Conservation (phyloP, 2,888 invertebrate species). For the Pheosia tremula region DNA sequence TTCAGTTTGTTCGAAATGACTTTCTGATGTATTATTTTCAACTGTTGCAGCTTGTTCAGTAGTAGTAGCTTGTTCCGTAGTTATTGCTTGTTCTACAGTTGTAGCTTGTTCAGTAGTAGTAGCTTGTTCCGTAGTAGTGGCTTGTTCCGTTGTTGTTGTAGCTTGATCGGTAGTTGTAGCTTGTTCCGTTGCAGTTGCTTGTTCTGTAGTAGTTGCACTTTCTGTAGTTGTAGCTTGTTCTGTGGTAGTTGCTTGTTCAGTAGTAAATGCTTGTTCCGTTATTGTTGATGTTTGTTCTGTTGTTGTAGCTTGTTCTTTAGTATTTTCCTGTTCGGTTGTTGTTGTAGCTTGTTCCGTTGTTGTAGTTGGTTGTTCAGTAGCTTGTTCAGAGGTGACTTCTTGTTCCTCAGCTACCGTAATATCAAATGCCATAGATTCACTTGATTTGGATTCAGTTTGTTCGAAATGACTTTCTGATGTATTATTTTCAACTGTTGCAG, state of each 20-base stretch:
- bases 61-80: neutral
- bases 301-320: constrained; percentile 8
- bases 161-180: constrained; percentile 10
- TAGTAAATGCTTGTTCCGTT: constrained; percentile 7
- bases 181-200: constrained; percentile 16
- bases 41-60: neutral
- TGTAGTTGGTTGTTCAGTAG: neutral
- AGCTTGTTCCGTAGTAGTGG: constrained; percentile 7
- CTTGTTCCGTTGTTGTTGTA: no score
- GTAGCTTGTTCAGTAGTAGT: neutral
- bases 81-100: no score
- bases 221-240: constrained; percentile 6
- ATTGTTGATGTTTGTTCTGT: constrained; percentile 8
- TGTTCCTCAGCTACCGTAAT: neutral
- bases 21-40: no score
- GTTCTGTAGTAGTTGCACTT: constrained; percentile 5
- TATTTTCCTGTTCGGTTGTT: constrained; percentile 1
- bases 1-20: no score
- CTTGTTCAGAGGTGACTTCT: constrained; percentile 7
- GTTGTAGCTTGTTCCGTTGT: constrained; percentile 6
- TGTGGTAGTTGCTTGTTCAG: neutral
- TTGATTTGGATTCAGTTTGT: no score
- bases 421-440: constrained; percentile 5
- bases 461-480: no score
- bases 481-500: no score